Evolutionary conservation across 2,888 invertebrate species (phyloP), one percentile per base, ranked within the genome.

Genomic region (Helicoverpa assulta): DNA sequence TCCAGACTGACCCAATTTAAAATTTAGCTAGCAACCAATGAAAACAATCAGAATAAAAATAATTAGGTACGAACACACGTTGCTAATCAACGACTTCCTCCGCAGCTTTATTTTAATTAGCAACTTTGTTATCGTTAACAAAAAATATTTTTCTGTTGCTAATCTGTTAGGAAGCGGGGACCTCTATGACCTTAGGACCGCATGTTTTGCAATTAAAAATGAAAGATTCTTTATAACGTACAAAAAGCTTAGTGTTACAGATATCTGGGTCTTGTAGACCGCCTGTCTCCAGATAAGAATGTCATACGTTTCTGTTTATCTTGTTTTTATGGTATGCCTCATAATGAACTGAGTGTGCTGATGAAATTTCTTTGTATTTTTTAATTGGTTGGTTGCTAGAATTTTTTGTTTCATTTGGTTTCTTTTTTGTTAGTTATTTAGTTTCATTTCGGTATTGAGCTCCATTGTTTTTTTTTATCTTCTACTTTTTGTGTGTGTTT

Each of bases 231-330:
- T 90, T 93, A 88, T 90, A 82, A 76, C 59, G 68, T 70, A 90
- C 86, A 92, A 89, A 47, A 81, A 82, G 82, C 37, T 61, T 81
- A 87, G 86, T 94, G 90, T 82, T 79, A 40, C 69, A 69, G 74
- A 70, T 68, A 67, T 76, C 71, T 77, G 81, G 78, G 73, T 63
- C 53, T 80, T 66, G 92, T 90, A 95, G 95, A 95, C 95, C 88
- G 95, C 94, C 61, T 93, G 95, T 94, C 95, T 94, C 95, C 95
- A 85, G 92, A 91, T 92, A 93, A 91, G 83, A 75, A 73, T 76
- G 78, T 81, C 78, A 70, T 75, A 65, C 70, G 63, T 70, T 77
- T 71, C 67, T 74, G 75, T 83, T 85, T 83, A 83, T 83, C 85
- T 73, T 73, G 65, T 76, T 81, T 82, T 82, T 81, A 76, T 78